Evolutionary conservation across 2,888 invertebrate genomes (phyloP), one percentile per base, ranked within the genome.

Genomic region (Hofmannophila pseudospretella): DNA sequence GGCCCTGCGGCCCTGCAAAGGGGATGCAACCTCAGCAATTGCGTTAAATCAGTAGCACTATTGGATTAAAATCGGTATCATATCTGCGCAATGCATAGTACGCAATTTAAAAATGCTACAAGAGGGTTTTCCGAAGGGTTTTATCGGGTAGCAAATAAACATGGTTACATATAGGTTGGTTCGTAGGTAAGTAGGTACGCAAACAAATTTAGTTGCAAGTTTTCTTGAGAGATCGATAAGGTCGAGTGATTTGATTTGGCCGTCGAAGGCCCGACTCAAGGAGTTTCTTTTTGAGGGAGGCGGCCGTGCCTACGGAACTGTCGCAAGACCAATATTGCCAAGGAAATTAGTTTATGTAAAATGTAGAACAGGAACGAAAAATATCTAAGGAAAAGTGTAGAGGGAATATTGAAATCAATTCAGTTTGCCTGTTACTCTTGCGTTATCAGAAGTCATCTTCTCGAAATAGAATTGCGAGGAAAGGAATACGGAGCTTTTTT

Each of bases 331-430:
- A 84, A 86, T 86, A 86, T 85, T 85, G 82, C 76, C 67, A 65
- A 78, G 85, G 82, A 85, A 86, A 86, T 86, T 84, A 85, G 85
- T 85, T 86, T 86, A 86, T 82, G 81, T 79, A 84, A 84, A 85
- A 85, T 82, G 80, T 81, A 81, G 81, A 82, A 79, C 79, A 76
- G 76, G 68, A 79, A 71, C 71, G 76, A 78, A 80, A 77, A 85
- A 80, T 80, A 77, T 77, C 75, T 60, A 58, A 69, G 71, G 70
- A 73, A 75, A 79, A 81, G 68, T 73, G 73, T 66, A 70, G 58
- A 67, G 58, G 67, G 74, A 75, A 78, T 78, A 79, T 75, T 74
- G 77, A 64, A 78, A 77, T 75, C 74, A 74, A 77, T 71, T 74
- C 72, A 65, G 70, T 71, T 76, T 72, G 64, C 58, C 57, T 62